Base-by-base conservation (phyloP, 1,140 invertebrate species). In the Tribolium madens region DNA sequence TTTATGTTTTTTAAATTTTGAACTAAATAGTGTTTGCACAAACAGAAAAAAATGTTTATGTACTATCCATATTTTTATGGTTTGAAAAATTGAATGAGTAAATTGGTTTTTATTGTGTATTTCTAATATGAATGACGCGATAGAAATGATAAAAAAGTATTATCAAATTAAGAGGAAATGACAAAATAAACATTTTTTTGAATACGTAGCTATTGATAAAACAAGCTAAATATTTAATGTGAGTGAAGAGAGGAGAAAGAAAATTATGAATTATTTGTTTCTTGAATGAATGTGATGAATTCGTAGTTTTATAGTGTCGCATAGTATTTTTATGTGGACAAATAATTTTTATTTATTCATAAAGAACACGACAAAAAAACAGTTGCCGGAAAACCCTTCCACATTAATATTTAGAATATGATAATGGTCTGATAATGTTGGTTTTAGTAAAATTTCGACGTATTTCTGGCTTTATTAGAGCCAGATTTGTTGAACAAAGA, bases 401-500 rank as follows among this genome's bases (percentile, higher is more conserved):
- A 3, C 36, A 42, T 42, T 42, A 42, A 42, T 42, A 42, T 50
- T 50, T 50, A 50, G 15, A 50, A 50, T 17, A 50, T 14, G 12
- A 50, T 17, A 2, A 50, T 50, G 48, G 15, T 50, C 15, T 50
- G 15, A 50, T 50, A 50, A 50, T 12, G 48, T 50, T 50, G 48
- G 36, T 13, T 17, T 64, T 64, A 64, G 36, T 64, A 64, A 64
- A 64, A 64, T 26, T 18, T 26, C 18, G 14, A 42, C 18, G 18
- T 26, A 26, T 64, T 64, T 64, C 57, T 64, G 31, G 57, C 21
- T 64, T 18, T 64, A 64, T 33, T 64, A 64, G 57, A 64, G 15
- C 52, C 10, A 26, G 57, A 64, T 64, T 64, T 64, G 26, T 33
- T 31, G 31, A 64, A 64, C 17, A 64, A 64, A 64, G 26, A 26